phyloP scores from a whole-genome alignment of 2,888 invertebrate genomes.

The Xiphydria camelus region DNA sequence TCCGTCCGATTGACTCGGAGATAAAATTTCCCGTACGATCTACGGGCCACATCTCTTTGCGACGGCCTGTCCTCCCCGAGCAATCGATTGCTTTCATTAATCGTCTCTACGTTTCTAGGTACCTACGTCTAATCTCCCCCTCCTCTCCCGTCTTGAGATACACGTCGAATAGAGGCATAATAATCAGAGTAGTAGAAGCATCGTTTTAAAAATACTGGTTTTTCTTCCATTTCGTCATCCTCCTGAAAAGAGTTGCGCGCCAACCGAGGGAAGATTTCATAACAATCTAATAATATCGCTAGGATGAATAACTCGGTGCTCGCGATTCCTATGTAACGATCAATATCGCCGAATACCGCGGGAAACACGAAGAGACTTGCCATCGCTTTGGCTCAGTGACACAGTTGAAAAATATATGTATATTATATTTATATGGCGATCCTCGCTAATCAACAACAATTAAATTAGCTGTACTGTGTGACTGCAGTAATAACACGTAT shows the following conservation, averaged over 20 bases:
- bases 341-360: constrained; percentile 22
- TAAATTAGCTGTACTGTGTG: constrained; percentile 25
- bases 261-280: not conserved
- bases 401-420: constrained; percentile 1
- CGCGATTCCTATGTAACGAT: no score
- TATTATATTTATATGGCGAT: constrained; percentile 3
- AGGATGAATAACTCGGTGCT: not conserved
- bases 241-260: not conserved
- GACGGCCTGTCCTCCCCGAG: not conserved
- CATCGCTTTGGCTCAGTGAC: no score
- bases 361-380: no score
- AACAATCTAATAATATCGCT: not conserved
- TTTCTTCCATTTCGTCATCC: constrained; percentile 16
- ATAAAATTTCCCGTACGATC: not conserved
- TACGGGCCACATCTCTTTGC: not conserved
- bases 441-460: constrained; percentile 22
- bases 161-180: constrained; percentile 26
- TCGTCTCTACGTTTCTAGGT: not conserved
- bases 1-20: no score
- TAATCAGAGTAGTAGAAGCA: constrained; percentile 30
- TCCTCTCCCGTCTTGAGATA: constrained; percentile 14
- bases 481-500: not conserved
- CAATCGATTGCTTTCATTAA: not conserved
- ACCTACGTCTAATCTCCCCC: not conserved
- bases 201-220: constrained; percentile 39